Base-by-base conservation (phyloP, 2,888 invertebrate species). In the Blera fallax region DNA sequence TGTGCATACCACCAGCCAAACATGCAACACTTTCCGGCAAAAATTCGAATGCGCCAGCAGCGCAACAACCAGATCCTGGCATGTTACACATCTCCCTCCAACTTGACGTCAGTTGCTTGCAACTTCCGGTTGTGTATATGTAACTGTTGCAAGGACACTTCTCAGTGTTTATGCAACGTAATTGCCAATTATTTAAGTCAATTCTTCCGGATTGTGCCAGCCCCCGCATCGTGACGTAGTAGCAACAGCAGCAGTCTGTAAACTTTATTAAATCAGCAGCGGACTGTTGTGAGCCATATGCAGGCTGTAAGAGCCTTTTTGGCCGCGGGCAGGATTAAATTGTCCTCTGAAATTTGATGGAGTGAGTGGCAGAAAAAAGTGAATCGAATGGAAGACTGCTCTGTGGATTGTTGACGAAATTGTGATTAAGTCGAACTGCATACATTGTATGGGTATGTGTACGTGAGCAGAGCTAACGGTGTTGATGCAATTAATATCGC, bases 141-240 rank as follows among this genome's bases (percentile, higher is more conserved):
- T 34, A 11, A 11, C 0, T 43, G 58, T 48, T 27, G 56, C 29
- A 56, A 56, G 60, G 67, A 69, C 77, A 69, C 32, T 70, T 78
- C 45, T 62, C 60, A 70, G 69, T 78, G 78, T 78, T 78, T 78
- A 69, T 78, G 78, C 69, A 78, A 62, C 78, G 69, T 78, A 78
- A 78, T 78, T 78, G 78, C 32, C 78, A 78, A 78, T 78, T 78
- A 78, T 78, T 69, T 69, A 78, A 70, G 78, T 78, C 78, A 78
- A 70, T 78, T 78, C 78, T 78, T 78, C 78, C 69, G 78, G 78
- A 70, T 78, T 78, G 78, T 34, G 69, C 45, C n/a, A 50, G 11
- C 5, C 37, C 11, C 77, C 43, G 16, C 29, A 1, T 29, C 50
- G 27, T 27, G 24, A n/a, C n/a, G n/a, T 16, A 54, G 10, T 40